Conservation (phyloP, 37 sponge, comb jelly and placozoan species). For the Cladorhizidae sp. region DNA sequence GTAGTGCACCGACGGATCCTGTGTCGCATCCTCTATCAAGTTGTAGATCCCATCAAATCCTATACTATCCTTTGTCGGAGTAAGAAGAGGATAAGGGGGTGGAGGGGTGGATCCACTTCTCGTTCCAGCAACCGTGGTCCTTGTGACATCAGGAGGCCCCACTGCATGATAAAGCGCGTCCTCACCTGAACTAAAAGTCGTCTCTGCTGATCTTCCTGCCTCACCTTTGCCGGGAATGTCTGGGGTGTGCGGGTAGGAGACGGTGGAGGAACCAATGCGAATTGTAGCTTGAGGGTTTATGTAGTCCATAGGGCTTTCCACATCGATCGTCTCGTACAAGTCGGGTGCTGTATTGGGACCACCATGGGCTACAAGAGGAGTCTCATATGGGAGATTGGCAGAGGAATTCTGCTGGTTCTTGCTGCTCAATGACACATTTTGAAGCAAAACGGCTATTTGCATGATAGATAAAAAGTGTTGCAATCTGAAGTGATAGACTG, state of each 20-base stretch:
- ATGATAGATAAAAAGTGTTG: no score
- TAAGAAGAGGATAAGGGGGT: no score
- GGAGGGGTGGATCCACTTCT: neutral
- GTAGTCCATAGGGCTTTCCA: conserved; percentile 10
- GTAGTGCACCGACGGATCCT: neutral
- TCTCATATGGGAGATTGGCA: neutral
- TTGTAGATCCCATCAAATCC: neutral
- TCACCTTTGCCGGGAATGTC: neutral
- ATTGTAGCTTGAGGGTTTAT: conserved; percentile 13
- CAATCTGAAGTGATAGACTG: no score
- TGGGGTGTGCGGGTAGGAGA: neutral
- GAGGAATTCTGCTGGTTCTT: no score
- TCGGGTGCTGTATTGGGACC: neutral
- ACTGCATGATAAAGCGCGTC: neutral
- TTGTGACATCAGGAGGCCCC: neutral
- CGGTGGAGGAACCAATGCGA: no score
- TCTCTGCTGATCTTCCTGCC: neutral
- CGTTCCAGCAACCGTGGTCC: no score
- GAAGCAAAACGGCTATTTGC: no score
- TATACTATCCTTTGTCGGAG: neutral
- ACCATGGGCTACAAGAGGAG: neutral
- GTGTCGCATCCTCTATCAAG: neutral
- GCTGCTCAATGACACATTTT: no score
- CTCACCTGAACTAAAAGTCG: neutral
- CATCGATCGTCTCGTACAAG: neutral